A percentile compares a stretch with the other conserved stretches of the same genome.
Conservation (phyloP, 2,113 vertebrate genomes). For the Brienomyrus brachyistius region DNA sequence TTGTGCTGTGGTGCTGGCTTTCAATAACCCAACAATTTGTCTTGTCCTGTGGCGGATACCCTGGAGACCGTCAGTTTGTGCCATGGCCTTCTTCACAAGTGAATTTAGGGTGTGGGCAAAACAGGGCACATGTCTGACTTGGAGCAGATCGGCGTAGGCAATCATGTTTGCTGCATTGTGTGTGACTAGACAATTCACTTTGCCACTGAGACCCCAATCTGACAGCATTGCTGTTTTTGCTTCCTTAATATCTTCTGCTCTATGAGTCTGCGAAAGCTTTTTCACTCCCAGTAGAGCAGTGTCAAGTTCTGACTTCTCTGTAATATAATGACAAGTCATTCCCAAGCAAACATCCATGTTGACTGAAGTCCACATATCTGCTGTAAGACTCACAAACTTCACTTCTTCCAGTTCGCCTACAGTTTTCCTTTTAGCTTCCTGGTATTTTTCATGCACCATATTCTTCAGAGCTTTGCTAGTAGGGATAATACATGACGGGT, state of each 20-base stretch:
- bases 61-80: slow-evolving; percentile 8
- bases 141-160: not conserved
- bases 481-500: slow-evolving; percentile 14
- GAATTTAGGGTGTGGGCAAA: slow-evolving; percentile 14
- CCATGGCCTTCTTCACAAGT: slow-evolving; percentile 10
- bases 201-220: not conserved
- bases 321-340: slow-evolving; percentile 25
- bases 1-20: slow-evolving; percentile 10
- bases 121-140: not conserved
- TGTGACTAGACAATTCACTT: slow-evolving; percentile 4
- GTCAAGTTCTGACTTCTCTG: not conserved
- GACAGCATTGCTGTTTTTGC: not conserved
- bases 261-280: not conserved
- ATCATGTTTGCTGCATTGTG: not conserved
- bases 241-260: not conserved
- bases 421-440: not conserved
- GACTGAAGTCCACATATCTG: slow-evolving; percentile 25
- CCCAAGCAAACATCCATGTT: slow-evolving; percentile 16
- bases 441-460: not conserved
- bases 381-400: slow-evolving; percentile 15
- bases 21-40: slow-evolving; percentile 16
- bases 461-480: not conserved
- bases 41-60: not conserved
- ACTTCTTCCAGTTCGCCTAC: not conserved
- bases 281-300: slow-evolving; percentile 19